Evolutionary conservation across 2,113 vertebrate species (phyloP).

Genomic region (Corythaixoides concolor): DNA sequence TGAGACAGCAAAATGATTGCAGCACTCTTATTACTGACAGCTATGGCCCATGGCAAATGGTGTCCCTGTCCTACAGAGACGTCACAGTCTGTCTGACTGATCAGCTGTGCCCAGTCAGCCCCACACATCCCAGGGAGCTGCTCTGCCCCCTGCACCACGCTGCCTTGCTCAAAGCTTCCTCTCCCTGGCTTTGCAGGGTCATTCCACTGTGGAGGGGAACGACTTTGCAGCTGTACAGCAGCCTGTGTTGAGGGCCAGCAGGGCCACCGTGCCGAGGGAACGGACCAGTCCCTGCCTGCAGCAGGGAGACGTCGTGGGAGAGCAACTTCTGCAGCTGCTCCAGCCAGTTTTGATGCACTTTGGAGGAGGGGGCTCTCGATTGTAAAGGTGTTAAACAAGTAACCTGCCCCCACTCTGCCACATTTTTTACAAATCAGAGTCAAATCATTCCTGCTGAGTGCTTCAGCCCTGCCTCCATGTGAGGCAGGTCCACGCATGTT

Average conservation of each 20-base stretch:
- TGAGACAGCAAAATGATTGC: background rate
- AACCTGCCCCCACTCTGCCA: background rate
- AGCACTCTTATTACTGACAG: accelerated
- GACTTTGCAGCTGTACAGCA: background rate
- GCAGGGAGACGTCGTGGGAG: background rate
- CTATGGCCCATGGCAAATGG: background rate
- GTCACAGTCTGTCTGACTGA: background rate
- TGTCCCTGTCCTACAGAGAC: background rate
- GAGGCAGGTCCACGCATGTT: background rate
- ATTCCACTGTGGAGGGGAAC: background rate
- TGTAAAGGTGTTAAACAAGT: background rate
- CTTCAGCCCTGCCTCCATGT: background rate
- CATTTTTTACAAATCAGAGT: background rate
- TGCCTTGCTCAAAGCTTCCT: background rate
- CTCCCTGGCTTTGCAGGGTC: background rate
- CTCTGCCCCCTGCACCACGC: accelerated
- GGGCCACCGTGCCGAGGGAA: background rate
- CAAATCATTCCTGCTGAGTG: too few relatives aligned
- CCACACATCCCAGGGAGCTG: background rate
- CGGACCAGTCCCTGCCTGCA: accelerated
- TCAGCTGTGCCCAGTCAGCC: background rate
- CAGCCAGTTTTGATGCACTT: background rate
- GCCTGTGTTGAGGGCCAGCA: background rate
- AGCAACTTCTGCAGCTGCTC: background rate
- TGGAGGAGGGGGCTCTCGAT: background rate